Conservation (phyloP, 2,797 vertebrate species). For the Macrochelys suwanniensis region DNA sequence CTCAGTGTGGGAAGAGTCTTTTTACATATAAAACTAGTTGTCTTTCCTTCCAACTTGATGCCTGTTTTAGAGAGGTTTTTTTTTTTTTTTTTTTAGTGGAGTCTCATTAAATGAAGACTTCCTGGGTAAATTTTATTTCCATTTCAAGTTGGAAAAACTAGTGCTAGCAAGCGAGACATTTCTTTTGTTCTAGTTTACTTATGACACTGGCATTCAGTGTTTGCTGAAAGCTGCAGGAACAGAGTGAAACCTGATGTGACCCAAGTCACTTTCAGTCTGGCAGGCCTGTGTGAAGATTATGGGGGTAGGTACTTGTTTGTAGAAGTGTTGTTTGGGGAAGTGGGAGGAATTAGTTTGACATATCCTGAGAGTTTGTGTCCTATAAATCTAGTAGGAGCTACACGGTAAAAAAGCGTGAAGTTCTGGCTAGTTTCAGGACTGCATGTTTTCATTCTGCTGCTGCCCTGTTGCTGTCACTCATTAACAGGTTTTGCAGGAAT, state of each 20-base stretch:
- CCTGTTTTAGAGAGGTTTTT: background rate
- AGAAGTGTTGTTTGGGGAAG: background rate
- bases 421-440: background rate
- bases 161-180: background rate
- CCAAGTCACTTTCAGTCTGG: background rate
- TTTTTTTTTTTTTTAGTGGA: background rate
- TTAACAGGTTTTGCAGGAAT: background rate
- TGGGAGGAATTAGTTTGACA: background rate
- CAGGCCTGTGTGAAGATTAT: background rate
- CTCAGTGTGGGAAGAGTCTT: background rate
- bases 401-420: background rate
- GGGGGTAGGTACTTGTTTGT: background rate
- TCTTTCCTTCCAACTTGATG: background rate
- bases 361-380: background rate
- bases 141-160: background rate
- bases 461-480: background rate
- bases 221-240: background rate
- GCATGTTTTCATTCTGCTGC: rapidly evolving
- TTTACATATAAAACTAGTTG: background rate
- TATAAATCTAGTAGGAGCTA: background rate
- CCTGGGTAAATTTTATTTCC: background rate
- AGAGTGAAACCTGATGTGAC: background rate
- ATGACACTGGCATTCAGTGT: background rate
- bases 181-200: background rate
- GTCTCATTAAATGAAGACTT: background rate